Conservation (phyloP, 2,113 vertebrate genomes). For the Rhombomys opimus region DNA sequence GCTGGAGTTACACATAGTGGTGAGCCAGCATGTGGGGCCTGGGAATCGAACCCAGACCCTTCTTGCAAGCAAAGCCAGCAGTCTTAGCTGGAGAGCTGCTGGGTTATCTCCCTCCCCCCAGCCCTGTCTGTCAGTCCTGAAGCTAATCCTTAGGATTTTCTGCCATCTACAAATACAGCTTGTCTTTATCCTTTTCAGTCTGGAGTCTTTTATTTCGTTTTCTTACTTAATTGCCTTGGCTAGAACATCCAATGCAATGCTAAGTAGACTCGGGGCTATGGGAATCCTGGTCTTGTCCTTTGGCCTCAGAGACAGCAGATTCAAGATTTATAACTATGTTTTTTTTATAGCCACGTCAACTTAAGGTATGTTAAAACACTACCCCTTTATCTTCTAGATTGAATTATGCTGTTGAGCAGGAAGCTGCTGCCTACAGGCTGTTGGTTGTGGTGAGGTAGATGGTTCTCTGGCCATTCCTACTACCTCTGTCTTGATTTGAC, state of each 20-base stretch:
- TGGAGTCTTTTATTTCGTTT: background rate
- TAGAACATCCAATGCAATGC: background rate
- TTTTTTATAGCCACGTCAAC: background rate
- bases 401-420: background rate
- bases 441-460: background rate
- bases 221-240: background rate
- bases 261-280: background rate
- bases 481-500: background rate
- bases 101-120: background rate
- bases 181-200: background rate
- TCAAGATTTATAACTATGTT: background rate
- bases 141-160: background rate
- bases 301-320: background rate
- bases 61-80: background rate
- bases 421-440: background rate
- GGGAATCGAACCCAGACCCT: background rate
- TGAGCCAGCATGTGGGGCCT: background rate
- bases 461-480: background rate
- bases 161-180: background rate
- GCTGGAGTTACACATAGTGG: background rate
- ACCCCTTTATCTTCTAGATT: background rate
- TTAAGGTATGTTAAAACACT: background rate
- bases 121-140: background rate
- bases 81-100: background rate
- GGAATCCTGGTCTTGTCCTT: background rate